Conservation (phyloP, 1,140 invertebrate genomes). For the Cydia splendana region DNA sequence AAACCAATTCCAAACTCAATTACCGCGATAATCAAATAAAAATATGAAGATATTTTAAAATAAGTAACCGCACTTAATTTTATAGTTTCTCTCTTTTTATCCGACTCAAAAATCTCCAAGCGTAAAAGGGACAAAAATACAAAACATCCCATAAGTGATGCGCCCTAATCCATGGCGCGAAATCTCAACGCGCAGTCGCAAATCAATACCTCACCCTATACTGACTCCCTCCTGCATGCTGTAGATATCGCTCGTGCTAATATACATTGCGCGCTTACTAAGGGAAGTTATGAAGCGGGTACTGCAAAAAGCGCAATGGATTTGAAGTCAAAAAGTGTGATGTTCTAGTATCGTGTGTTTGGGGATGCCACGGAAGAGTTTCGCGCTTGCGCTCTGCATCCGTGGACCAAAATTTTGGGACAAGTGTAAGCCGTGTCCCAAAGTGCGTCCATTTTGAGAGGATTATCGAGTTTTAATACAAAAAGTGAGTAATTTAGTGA, state of each 20-base stretch:
- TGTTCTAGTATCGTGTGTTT: conserved; percentile 37
- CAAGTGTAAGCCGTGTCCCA: conserved; percentile 63
- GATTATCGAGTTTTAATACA: conserved; percentile 51
- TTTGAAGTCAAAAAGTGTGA: background rate
- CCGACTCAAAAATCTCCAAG: background rate
- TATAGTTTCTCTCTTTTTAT: background rate
- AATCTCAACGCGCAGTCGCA: conserved; percentile 27
- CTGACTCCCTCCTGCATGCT: background rate
- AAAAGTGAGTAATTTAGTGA: conserved; percentile 57
- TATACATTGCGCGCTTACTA: background rate
- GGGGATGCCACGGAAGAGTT: conserved; percentile 41
- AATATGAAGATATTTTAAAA: background rate
- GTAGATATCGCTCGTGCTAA: background rate
- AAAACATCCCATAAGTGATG: conserved; percentile 26
- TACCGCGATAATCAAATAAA: background rate
- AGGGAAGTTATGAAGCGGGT: background rate
- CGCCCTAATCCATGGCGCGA: conserved; percentile 28
- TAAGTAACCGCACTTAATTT: background rate
- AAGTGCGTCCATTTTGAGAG: conserved; percentile 64
- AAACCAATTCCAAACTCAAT: conserved; percentile 22
- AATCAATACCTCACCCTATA: conserved; percentile 9
- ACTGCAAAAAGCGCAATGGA: conserved; percentile 47
- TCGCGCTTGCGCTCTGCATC: conserved; percentile 68
- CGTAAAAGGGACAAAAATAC: background rate
- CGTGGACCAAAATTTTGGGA: conserved; percentile 57